Evolutionary conservation across 2,888 invertebrate species (phyloP).

Genomic region (Sussaba pulchella): DNA sequence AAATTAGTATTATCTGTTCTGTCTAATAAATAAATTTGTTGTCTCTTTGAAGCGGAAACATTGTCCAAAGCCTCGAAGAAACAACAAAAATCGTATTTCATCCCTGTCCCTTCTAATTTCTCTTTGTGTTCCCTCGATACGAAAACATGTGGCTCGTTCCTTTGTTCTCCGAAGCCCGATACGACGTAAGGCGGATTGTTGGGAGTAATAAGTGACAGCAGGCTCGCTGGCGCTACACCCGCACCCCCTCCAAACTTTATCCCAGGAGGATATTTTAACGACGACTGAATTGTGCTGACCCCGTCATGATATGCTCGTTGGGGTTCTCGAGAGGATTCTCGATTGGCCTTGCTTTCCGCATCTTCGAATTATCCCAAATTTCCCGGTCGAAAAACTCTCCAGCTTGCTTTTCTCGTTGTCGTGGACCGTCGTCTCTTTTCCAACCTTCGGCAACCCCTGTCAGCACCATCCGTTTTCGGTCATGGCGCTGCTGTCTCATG

Average conservation of each 20-base stretch:
- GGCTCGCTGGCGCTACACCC: neutral
- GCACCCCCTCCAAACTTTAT: constrained; percentile 13
- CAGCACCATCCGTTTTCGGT: constrained; percentile 44
- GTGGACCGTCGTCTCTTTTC: constrained; percentile 22
- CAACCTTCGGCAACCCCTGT: constrained; percentile 18
- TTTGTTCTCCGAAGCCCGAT: neutral
- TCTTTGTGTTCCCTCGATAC: neutral
- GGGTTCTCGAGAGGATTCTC: neutral
- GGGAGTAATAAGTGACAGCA: constrained; percentile 7
- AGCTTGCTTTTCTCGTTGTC: constrained; percentile 9
- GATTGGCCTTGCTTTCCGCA: constrained; percentile 14
- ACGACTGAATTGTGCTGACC: constrained; percentile 41
- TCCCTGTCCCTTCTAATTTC: too few species aligned
- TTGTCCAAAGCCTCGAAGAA: too few species aligned
- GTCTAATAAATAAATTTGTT: too few species aligned
- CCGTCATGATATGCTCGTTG: constrained; percentile 5
- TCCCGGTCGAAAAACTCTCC: constrained; percentile 9
- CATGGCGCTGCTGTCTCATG: constrained; percentile 17
- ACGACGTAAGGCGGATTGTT: constrained; percentile 29
- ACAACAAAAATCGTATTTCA: too few species aligned
- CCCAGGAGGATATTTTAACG: constrained; percentile 39
- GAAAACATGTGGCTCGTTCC: neutral
- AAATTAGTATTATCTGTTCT: too few species aligned
- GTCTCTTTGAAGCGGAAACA: too few species aligned
- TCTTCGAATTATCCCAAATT: constrained; percentile 10